Evolutionary conservation across 2,797 vertebrate species (phyloP).

Genomic region (Phataginus tricuspis): DNA sequence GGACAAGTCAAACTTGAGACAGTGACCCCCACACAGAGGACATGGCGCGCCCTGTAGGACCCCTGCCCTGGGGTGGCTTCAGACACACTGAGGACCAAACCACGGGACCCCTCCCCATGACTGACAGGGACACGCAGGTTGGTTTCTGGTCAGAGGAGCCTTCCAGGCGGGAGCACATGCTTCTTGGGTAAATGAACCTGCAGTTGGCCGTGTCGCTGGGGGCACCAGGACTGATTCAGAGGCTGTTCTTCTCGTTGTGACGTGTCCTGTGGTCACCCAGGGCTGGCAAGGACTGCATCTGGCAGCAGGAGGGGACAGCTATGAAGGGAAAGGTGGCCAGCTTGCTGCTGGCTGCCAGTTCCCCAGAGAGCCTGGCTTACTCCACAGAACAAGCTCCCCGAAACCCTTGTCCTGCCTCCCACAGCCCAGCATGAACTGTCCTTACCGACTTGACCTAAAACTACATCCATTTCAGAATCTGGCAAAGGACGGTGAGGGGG

Average conservation of each 20-base stretch:
- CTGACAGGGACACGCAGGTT: accelerated
- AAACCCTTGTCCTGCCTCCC: background rate
- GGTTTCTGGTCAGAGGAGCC: background rate
- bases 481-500: background rate
- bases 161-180: background rate
- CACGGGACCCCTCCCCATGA: too few relatives aligned
- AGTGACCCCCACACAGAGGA: background rate
- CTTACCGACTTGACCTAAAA: background rate
- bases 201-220: accelerated
- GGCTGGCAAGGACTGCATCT: background rate
- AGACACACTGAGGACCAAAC: background rate
- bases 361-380: background rate
- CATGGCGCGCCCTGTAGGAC: too few relatives aligned
- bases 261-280: accelerated
- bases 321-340: background rate
- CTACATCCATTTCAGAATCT: background rate
- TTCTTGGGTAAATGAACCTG: background rate
- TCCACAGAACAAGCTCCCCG: background rate
- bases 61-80: background rate
- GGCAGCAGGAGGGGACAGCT: background rate
- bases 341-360: background rate
- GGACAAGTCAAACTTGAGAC: background rate
- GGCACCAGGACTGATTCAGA: background rate
- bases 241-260: background rate
- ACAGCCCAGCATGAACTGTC: too few relatives aligned